Evolutionary conservation across 2,888 invertebrate genomes (phyloP).

Genomic region (Dasypogon diadema): DNA sequence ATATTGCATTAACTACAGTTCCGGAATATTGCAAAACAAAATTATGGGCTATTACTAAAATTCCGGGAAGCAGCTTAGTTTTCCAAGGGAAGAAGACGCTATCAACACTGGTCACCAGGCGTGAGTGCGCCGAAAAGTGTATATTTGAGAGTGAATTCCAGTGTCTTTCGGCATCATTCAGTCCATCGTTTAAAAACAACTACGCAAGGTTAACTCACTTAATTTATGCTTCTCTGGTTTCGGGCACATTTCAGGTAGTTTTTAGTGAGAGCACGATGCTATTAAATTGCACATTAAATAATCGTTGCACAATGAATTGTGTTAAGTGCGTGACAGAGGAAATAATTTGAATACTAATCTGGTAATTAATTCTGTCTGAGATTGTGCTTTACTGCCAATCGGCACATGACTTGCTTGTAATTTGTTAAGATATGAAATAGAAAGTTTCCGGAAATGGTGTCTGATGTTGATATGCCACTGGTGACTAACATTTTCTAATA

Average conservation of each 20-base stretch:
- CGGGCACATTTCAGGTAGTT: conserved; percentile 12
- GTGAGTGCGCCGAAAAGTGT: conserved; percentile 77
- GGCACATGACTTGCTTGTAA: too few species aligned
- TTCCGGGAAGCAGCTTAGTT: conserved; percentile 80
- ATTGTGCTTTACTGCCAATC: too few species aligned
- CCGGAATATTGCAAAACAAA: conserved; percentile 72
- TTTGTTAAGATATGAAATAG: too few species aligned
- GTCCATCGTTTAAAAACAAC: conserved; percentile 67
- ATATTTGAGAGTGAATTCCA: conserved; percentile 70
- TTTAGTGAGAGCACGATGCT: conserved; percentile 7
- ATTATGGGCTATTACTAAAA: conserved; percentile 82
- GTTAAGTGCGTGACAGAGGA: not conserved
- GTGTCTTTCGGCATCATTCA: conserved; percentile 73
- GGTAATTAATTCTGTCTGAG: not conserved
- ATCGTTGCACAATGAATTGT: conserved; percentile 19
- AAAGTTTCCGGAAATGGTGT: too few species aligned
- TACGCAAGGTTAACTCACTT: conserved; percentile 62
- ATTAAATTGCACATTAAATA: conserved; percentile 25
- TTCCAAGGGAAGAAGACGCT: conserved; percentile 76
- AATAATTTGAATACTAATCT: not conserved
- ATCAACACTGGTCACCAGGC: conserved; percentile 73
- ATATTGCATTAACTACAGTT: conserved; percentile 64
- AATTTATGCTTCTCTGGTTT: conserved; percentile 20
- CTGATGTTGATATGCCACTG: too few species aligned
- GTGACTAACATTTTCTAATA: too few species aligned